phyloP scores from a whole-genome alignment of 2,888 invertebrate species.

The Mayetiola destructor region DNA sequence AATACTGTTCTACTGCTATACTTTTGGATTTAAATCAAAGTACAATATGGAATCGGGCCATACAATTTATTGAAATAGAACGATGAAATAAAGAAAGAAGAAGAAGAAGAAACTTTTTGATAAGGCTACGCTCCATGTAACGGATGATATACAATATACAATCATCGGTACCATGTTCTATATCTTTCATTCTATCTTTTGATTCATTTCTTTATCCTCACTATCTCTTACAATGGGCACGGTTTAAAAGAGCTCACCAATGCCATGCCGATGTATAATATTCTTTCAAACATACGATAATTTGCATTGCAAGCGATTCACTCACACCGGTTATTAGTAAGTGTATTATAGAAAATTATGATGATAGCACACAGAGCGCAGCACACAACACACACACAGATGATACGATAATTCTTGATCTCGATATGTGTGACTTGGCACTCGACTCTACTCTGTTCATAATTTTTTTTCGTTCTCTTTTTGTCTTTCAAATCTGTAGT shows the following conservation, averaged over 20 bases:
- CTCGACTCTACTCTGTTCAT: neutral
- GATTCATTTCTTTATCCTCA: too few species aligned
- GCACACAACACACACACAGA: neutral
- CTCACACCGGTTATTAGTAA: conserved; percentile 3
- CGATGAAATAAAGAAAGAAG: too few species aligned
- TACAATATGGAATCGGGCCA: too few species aligned
- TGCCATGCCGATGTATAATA: neutral
- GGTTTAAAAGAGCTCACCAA: too few species aligned
- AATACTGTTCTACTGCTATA: too few species aligned
- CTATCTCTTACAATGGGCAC: too few species aligned
- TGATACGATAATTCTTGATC: neutral
- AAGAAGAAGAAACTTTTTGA: too few species aligned
- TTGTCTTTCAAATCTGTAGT: neutral
- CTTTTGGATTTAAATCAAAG: too few species aligned
- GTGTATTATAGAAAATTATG: conserved; percentile 11
- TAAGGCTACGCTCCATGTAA: too few species aligned
- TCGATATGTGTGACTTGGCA: too few species aligned
- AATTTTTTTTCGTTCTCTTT: neutral
- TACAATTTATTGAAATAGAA: too few species aligned
- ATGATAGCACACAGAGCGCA: conserved; percentile 6
- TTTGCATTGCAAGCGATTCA: neutral
- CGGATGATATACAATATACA: conserved; percentile 7
- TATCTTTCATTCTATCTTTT: neutral
- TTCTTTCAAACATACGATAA: neutral
- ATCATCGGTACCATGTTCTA: neutral